phyloP scores from a whole-genome alignment of 2,797 vertebrate genomes.

The Brachyrhaphis roseni region DNA sequence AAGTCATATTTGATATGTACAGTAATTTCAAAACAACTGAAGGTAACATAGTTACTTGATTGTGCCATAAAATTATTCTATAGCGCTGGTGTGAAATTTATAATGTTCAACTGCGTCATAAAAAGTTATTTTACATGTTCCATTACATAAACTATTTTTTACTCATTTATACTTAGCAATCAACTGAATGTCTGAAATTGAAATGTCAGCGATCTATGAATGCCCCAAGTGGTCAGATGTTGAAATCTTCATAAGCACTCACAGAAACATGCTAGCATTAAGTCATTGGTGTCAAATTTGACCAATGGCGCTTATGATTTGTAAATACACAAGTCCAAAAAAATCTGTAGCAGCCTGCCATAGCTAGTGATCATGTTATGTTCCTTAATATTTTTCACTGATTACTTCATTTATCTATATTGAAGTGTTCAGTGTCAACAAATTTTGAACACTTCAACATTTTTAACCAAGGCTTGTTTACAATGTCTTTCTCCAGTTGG shows the following conservation, averaged over 20 bases:
- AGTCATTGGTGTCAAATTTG: neutral
- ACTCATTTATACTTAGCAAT: neutral
- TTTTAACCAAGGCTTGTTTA: neutral
- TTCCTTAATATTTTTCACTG: neutral
- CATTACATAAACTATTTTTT: neutral
- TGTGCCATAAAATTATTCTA: too few species aligned
- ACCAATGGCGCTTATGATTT: neutral
- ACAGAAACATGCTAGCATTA: neutral
- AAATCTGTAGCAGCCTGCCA: neutral
- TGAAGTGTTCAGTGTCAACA: neutral
- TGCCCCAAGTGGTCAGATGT: neutral
- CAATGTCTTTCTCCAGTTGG: neutral
- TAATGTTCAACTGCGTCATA: neutral
- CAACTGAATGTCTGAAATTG: neutral
- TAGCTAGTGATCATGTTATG: neutral
- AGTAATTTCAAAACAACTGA: too few species aligned
- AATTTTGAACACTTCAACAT: neutral
- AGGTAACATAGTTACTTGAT: too few species aligned
- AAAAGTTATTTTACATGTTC: neutral
- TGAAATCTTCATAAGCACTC: neutral
- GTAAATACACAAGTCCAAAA: neutral
- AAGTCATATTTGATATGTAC: too few species aligned
- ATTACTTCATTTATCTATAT: neutral
- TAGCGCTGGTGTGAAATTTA: neutral
- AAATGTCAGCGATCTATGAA: neutral